Conservation (phyloP, 2,113 vertebrate genomes). For the Clarias macrocephalus region DNA sequence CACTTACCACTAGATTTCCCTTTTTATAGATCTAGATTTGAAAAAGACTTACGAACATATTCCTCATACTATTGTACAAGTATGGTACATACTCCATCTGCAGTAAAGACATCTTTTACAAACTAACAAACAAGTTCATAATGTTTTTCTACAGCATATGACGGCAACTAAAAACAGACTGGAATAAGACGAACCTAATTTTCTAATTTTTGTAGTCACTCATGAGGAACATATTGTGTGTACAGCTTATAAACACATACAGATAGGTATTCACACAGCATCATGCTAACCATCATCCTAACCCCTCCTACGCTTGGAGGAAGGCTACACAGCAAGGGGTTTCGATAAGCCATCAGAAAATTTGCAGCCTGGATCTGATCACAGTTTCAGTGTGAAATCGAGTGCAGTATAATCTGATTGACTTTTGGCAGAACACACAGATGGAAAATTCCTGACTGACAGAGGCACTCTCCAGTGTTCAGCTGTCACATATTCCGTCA, state of each 20-base stretch:
- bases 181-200: conserved; percentile 30
- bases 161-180: neutral
- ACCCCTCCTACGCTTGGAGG: neutral
- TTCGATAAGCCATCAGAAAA: neutral
- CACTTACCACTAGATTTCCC: neutral
- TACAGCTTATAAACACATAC: conserved; percentile 14
- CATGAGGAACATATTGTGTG: neutral
- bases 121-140: conserved; percentile 25
- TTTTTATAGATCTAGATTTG: neutral
- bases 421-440: conserved; percentile 22
- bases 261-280: neutral
- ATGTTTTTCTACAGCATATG: conserved; percentile 27
- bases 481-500: conserved; percentile 21
- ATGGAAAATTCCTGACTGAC: conserved; percentile 8
- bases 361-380: conserved; percentile 15
- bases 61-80: neutral
- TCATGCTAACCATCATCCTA: neutral
- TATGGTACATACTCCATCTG: neutral
- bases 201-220: conserved; percentile 28
- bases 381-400: conserved; percentile 22
- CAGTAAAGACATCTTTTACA: neutral
- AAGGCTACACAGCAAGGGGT: neutral
- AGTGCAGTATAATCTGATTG: conserved; percentile 25
- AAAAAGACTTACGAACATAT: neutral
- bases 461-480: conserved; percentile 9